A percentile compares a stretch with the other conserved stretches of the same genome.
These are phyloP conservation scores for Aphyosemion australe DNA, from an alignment of 2,113 vertebrate species.

Conservation along the genomic window DNA sequence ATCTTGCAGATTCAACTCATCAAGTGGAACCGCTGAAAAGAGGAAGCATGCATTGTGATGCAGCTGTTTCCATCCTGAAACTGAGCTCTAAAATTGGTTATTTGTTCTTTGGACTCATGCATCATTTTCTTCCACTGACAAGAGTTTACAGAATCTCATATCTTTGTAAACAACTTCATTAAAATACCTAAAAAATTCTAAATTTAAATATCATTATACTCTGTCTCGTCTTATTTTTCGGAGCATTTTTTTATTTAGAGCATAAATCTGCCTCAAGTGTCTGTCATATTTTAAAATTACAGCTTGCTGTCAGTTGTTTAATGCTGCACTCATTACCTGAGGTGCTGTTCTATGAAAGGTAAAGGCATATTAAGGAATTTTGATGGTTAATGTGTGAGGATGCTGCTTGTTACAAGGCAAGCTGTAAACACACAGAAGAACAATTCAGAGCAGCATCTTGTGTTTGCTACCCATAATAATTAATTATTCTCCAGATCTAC, in stretches of 20 bases:
- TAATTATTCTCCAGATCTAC: slow-evolving; percentile 30
- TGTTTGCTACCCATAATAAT: slow-evolving; percentile 39
- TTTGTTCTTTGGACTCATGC: slow-evolving; percentile 46
- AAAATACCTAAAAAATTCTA: no score
- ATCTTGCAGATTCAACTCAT: slow-evolving; percentile 22
- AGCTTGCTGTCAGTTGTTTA: slow-evolving; percentile 18
- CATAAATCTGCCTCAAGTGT: no score
- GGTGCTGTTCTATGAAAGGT: slow-evolving; percentile 2
- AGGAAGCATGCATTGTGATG: slow-evolving; percentile 68
- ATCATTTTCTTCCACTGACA: slow-evolving; percentile 7
- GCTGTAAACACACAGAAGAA: slow-evolving; percentile 46
- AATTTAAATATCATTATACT: no score
- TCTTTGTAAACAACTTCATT: no score
- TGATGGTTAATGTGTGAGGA: slow-evolving; percentile 42
- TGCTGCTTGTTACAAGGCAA: slow-evolving; percentile 40
- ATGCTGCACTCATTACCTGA: background rate
- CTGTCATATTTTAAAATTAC: background rate
- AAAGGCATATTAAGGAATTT: slow-evolving; percentile 51
- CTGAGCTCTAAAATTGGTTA: slow-evolving; percentile 54
- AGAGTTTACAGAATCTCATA: no score
- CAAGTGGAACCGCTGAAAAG: slow-evolving; percentile 50
- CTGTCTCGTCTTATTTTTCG: no score
- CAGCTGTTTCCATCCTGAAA: slow-evolving; percentile 64
- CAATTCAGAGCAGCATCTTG: slow-evolving; percentile 49
- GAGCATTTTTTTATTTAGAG: no score